These are phyloP conservation scores for Anthrax anthrax DNA, from an alignment of 2,888 invertebrate species.

Conservation along the genomic window DNA sequence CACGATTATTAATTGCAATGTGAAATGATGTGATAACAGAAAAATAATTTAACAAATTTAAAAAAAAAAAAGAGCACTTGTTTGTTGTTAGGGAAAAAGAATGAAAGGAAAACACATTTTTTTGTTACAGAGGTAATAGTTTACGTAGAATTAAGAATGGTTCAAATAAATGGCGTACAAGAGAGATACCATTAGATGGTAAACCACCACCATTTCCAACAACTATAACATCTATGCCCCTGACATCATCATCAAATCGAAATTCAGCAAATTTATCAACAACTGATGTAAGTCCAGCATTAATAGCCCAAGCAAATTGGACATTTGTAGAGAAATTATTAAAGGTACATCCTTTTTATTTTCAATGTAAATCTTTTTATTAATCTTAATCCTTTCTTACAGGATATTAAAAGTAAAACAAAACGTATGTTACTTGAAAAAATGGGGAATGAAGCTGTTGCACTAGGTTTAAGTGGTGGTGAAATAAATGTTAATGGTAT, in stretches of 20 bases:
- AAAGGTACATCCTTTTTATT: slow-evolving; percentile 46
- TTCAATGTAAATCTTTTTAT: too few relatives aligned
- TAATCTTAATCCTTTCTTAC: slow-evolving; percentile 4
- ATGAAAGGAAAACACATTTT: background rate
- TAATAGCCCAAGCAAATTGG: slow-evolving; percentile 93
- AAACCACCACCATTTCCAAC: slow-evolving; percentile 24
- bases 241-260: slow-evolving; percentile 23
- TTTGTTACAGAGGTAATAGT: slow-evolving; percentile 35
- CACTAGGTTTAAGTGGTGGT: slow-evolving; percentile 74
- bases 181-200: slow-evolving; percentile 43
- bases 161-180: slow-evolving; percentile 46
- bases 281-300: slow-evolving; percentile 54
- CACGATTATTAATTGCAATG: too few relatives aligned
- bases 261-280: slow-evolving; percentile 31
- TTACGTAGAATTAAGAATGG: slow-evolving; percentile 45
- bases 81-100: too few relatives aligned
- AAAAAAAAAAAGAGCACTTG: too few relatives aligned
- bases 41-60: too few relatives aligned
- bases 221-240: too few relatives aligned
- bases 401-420: slow-evolving; percentile 89
- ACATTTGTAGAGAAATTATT: slow-evolving; percentile 94
- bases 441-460: slow-evolving; percentile 94
- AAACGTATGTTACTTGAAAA: slow-evolving; percentile 98
- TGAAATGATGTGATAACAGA: too few relatives aligned
- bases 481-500: slow-evolving; percentile 58